These are phyloP conservation scores for Bos taurus DNA, from an alignment of 2,113 vertebrate species.

Conservation along the genomic window DNA sequence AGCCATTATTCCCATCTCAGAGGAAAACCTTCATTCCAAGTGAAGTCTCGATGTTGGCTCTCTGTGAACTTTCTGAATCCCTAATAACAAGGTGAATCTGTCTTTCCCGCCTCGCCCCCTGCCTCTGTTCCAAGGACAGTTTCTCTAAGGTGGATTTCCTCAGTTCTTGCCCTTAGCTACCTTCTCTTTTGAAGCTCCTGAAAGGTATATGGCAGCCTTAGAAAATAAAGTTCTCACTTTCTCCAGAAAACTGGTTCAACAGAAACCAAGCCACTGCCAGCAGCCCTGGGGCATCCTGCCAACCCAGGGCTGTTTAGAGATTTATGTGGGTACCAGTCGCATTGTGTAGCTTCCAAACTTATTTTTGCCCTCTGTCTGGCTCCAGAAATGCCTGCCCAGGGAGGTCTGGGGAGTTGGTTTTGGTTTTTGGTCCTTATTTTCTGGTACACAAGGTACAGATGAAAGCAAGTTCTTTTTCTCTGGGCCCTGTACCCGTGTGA, in stretches of 20 bases:
- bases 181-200: not conserved
- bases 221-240: constrained; percentile 46
- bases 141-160: not conserved
- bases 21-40: not conserved
- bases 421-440: constrained; percentile 16
- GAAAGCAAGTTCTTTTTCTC: not conserved
- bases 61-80: not conserved
- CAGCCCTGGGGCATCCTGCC: not conserved
- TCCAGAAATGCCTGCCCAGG: not conserved
- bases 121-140: not conserved
- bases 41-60: not conserved
- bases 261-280: constrained; percentile 16
- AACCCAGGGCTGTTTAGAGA: not conserved
- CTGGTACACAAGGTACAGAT: constrained; percentile 39
- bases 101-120: not conserved
- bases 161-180: fast-evolving
- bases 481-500: not conserved
- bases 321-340: not conserved
- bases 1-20: not conserved
- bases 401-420: not conserved
- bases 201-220: not conserved
- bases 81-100: not conserved
- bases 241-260: constrained; percentile 48
- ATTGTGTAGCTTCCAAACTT: not conserved
- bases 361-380: constrained; percentile 13